Evolutionary conservation across 2,113 vertebrate species (phyloP), one percentile per base, ranked within the genome.

Genomic region (Cyanistes caeruleus): DNA sequence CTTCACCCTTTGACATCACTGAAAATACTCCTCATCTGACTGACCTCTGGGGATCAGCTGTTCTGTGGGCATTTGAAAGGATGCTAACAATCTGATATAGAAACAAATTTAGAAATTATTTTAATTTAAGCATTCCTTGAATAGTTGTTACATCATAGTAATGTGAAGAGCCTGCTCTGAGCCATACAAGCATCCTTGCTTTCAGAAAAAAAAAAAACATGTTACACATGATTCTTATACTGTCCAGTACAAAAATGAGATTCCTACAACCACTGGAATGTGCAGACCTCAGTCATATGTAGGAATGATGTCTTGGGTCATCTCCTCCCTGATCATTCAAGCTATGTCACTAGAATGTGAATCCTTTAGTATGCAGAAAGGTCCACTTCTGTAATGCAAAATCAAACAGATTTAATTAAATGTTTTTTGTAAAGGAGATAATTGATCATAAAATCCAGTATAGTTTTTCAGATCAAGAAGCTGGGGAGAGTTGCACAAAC

Each of bases 181-280:
- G 15, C 17, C 2, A 0, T 49, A 17, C 0, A 1, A 64, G 5
- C 12, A 10, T 31, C 28, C 9, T 73, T 5, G 1, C 20, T 21
- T 81, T 81, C 23, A 70, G 31, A 65, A 77, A 8, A 7, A 65
- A 77, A 8, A 7, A 51, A 75, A 49, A 11, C 8, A 24, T 5
- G 3, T 6, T 58, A 7, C 0, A 2, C 1, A 3, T 37, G 13
- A 60, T 69, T 84, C 87, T 58, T 70, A 44, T 44, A 73, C 31
- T 27, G 6, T 37, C 5, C 17, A 31, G 10, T 33, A 25, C 17
- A 5, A 41, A 21, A 58, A 80, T 41, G 25, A 51, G 24, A 63
- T 3, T 63, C 9, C 12, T 68, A 37, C 25, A 63, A 31, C 16
- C 20, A 13, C 48, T 37, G 25, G 11, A 27, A 81, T 44, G 15